Evolutionary conservation across 2,113 vertebrate species (phyloP).

Genomic region (Gracilinanus agilis): DNA sequence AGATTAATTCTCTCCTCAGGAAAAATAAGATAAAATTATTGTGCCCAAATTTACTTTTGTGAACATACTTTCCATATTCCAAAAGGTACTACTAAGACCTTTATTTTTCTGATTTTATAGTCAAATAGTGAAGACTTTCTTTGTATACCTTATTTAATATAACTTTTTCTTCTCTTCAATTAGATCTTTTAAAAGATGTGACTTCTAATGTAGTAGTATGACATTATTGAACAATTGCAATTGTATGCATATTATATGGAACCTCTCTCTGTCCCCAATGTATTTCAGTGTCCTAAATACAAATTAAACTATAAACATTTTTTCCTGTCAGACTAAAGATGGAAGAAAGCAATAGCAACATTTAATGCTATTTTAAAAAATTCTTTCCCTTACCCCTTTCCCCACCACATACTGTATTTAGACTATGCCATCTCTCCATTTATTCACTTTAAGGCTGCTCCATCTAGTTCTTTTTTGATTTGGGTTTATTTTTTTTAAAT

Average conservation of each 20-base stretch:
- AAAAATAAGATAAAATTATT: no score
- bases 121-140: no score
- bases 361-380: background rate
- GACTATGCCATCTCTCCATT: background rate
- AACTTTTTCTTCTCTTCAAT: no score
- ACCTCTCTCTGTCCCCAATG: background rate
- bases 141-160: no score
- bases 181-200: no score
- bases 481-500: background rate
- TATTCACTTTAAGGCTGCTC: background rate
- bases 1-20: no score
- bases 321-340: background rate
- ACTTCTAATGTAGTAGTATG: no score
- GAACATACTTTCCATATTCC: no score
- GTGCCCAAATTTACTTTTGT: no score
- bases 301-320: background rate
- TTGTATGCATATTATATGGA: background rate
- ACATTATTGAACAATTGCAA: background rate
- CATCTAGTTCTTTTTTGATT: background rate
- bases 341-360: background rate
- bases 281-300: background rate
- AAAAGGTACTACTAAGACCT: no score
- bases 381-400: background rate
- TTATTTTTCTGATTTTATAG: no score
- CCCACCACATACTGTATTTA: no score